phyloP scores from a whole-genome alignment of 35 echinoderm and acorn worm genomes.

The Ptychodera flava region DNA sequence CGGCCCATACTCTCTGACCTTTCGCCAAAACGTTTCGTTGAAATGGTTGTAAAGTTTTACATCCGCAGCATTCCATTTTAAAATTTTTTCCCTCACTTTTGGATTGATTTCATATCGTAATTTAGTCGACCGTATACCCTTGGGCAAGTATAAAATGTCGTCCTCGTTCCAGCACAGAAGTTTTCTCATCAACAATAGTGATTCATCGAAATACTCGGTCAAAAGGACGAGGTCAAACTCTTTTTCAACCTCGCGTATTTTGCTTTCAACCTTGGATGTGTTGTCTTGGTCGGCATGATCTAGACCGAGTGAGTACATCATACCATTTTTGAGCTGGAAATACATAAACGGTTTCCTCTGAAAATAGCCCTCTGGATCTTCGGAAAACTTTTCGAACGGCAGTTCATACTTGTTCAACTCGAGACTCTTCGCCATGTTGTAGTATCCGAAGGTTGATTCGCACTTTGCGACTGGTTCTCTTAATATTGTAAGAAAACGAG shows the following conservation, averaged over 20 bases:
- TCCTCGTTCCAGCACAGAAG: conserved; percentile 20
- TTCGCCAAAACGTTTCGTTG: conserved; percentile 45
- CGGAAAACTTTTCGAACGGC: too few species aligned
- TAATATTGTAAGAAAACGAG: conserved; percentile 17
- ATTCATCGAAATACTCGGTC: conserved; percentile 31
- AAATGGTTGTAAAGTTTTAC: conserved; percentile 27
- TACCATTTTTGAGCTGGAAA: too few species aligned
- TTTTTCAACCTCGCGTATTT: not conserved
- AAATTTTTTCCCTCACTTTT: conserved; percentile 3
- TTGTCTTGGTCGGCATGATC: too few species aligned
- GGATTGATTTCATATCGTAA: not conserved
- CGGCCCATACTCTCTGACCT: conserved; percentile 35
- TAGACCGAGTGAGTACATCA: too few species aligned
- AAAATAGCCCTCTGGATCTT: too few species aligned
- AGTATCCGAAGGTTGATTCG: conserved; percentile 14
- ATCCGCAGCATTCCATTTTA: conserved; percentile 44
- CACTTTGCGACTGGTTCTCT: conserved; percentile 22
- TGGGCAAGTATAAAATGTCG: conserved; percentile 22
- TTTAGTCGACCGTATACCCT: not conserved
- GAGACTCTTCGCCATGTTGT: not conserved
- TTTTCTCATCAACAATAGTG: conserved; percentile 19
- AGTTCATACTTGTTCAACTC: too few species aligned
- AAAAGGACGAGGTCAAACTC: conserved; percentile 35
- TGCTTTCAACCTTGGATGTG: too few species aligned
- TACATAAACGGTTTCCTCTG: too few species aligned